Percentiles rank a stretch among this genome's conserved stretches.
phyloP scores from a whole-genome alignment of 2,888 invertebrate genomes.

The Lysandra bellargus region DNA sequence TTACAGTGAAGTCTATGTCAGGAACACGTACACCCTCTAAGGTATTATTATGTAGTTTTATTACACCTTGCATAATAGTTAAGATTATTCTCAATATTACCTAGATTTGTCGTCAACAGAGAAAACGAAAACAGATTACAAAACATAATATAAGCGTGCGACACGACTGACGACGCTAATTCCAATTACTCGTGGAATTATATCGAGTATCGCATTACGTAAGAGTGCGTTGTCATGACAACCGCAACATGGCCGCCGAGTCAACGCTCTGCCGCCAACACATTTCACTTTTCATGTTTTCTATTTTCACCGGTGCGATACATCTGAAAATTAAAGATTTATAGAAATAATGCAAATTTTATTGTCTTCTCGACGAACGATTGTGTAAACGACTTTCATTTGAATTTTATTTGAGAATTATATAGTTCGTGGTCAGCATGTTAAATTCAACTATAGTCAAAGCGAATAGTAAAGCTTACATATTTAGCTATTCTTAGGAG shows the following conservation, averaged over 20 bases:
- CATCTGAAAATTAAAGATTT: slow-evolving; percentile 34
- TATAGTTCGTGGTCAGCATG: background rate
- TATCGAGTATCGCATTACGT: slow-evolving; percentile 34
- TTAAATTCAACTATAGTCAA: background rate
- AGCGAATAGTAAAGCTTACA: background rate
- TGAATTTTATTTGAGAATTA: slow-evolving; percentile 15
- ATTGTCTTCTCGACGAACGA: slow-evolving; percentile 32
- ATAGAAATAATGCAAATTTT: slow-evolving; percentile 34
- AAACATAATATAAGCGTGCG: background rate
- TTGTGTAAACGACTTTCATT: slow-evolving; percentile 37
- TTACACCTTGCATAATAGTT: no score
- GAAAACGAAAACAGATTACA: slow-evolving; percentile 32
- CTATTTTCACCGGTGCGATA: slow-evolving; percentile 35
- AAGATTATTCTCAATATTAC: background rate
- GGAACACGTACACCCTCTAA: no score
- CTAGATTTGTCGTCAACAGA: background rate
- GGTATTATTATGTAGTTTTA: no score
- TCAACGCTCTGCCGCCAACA: slow-evolving; percentile 46
- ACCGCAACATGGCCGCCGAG: slow-evolving; percentile 45
- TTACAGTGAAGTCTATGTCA: no score
- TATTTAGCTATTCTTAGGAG: no score
- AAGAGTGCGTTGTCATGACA: slow-evolving; percentile 42
- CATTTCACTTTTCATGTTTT: slow-evolving; percentile 48
- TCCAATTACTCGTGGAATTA: slow-evolving; percentile 32
- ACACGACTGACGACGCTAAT: slow-evolving; percentile 26